Conservation (phyloP, 2,797 vertebrate genomes). For the Acanthurus leucopareius region DNA sequence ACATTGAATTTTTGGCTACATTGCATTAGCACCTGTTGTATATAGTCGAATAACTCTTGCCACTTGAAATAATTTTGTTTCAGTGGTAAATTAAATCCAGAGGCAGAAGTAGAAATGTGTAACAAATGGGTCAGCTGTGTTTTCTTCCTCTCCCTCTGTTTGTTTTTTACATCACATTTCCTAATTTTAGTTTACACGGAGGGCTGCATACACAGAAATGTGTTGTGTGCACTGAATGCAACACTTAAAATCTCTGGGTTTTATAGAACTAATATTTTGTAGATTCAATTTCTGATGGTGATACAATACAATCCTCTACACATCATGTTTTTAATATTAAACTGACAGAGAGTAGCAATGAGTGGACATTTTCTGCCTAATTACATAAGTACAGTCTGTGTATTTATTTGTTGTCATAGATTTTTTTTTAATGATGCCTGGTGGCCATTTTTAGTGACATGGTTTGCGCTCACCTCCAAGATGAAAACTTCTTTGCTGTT, state of each 20-base stretch:
- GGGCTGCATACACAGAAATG: neutral
- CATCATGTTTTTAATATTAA: neutral
- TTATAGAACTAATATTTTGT: neutral
- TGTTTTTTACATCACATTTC: neutral
- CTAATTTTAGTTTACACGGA: neutral
- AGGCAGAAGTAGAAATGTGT: neutral
- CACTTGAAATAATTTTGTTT: slow-evolving; percentile 1
- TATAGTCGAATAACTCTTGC: neutral
- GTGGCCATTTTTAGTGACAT: slow-evolving; percentile 1
- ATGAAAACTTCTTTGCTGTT: neutral
- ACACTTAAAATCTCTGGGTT: neutral
- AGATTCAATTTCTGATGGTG: neutral
- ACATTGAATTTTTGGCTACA: neutral
- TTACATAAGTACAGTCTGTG: neutral
- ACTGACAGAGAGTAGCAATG: no score
- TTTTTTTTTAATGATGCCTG: neutral
- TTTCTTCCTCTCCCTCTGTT: neutral
- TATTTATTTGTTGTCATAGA: neutral
- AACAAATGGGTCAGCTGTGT: neutral
- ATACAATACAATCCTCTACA: neutral
- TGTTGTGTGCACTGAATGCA: neutral
- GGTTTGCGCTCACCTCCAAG: slow-evolving; percentile 7
- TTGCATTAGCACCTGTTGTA: neutral
- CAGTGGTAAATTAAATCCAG: neutral
- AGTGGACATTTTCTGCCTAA: neutral